Evolutionary conservation across 1,140 invertebrate species (phyloP).

Genomic region (Branchinecta lynchi): DNA sequence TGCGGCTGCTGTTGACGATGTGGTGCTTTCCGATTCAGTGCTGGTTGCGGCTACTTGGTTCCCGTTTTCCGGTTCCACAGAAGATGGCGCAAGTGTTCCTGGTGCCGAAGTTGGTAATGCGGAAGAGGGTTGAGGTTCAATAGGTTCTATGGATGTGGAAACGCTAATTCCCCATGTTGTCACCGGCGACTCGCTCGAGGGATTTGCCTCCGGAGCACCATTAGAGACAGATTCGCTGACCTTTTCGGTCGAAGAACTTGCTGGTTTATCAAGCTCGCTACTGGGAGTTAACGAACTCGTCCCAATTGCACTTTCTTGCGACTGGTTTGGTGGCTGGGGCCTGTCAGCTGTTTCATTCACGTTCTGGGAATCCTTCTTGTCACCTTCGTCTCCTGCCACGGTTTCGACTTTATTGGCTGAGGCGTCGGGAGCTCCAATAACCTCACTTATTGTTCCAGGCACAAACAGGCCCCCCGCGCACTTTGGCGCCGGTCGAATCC

Average conservation of each 20-base stretch:
- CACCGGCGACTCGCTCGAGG: neutral
- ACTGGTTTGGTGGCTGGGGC: no score
- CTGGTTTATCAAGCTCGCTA: no score
- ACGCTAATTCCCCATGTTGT: neutral
- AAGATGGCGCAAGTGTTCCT: neutral
- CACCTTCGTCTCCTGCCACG: no score
- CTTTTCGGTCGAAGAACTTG: no score
- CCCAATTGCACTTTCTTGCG: no score
- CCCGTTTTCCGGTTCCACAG: neutral
- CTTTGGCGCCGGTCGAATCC: conserved; percentile 15
- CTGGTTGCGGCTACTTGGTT: neutral
- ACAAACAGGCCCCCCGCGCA: conserved; percentile 7
- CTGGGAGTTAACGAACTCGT: no score
- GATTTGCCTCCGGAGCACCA: no score
- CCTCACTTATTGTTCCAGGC: neutral
- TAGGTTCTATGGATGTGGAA: neutral
- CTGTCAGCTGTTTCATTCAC: no score
- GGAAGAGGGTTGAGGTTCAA: no score
- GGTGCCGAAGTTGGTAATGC: neutral
- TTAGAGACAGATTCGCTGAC: no score
- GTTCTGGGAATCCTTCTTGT: no score
- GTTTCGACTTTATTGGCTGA: no score
- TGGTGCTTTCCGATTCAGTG: neutral
- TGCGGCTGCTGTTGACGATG: neutral
- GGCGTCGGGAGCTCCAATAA: neutral